phyloP scores from a whole-genome alignment of 2,113 vertebrate species.

The Burhinus bistriatus region DNA sequence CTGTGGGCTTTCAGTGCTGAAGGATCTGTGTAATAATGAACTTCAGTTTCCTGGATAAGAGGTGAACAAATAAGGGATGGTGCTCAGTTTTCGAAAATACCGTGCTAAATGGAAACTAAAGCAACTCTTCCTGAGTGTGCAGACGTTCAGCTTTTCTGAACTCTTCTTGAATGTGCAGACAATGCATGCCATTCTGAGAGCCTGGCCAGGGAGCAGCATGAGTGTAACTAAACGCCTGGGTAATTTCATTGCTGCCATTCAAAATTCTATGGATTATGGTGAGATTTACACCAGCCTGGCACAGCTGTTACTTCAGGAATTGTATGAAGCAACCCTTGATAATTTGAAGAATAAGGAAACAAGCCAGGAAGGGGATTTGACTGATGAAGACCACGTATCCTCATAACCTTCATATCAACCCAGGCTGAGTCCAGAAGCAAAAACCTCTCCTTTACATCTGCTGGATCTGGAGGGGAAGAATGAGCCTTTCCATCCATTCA shows the following conservation, averaged over 20 bases:
- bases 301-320: background rate
- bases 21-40: background rate
- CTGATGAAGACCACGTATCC: background rate
- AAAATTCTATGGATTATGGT: background rate
- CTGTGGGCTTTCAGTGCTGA: background rate
- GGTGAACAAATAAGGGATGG: background rate
- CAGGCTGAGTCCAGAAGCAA: background rate
- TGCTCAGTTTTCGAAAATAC: background rate
- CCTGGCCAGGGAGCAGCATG: background rate
- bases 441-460: background rate
- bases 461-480: background rate
- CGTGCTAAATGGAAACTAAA: background rate
- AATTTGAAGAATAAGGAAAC: background rate
- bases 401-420: background rate
- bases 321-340: background rate
- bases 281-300: background rate
- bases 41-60: background rate
- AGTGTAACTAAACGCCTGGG: background rate
- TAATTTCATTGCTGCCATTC: background rate
- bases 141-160: too few relatives aligned
- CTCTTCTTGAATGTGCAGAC: background rate
- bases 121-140: background rate
- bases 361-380: background rate
- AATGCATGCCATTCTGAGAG: background rate
- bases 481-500: background rate